These are phyloP conservation scores for Lagopus leucura DNA, from an alignment of 2,113 vertebrate genomes.

Conservation along the genomic window DNA sequence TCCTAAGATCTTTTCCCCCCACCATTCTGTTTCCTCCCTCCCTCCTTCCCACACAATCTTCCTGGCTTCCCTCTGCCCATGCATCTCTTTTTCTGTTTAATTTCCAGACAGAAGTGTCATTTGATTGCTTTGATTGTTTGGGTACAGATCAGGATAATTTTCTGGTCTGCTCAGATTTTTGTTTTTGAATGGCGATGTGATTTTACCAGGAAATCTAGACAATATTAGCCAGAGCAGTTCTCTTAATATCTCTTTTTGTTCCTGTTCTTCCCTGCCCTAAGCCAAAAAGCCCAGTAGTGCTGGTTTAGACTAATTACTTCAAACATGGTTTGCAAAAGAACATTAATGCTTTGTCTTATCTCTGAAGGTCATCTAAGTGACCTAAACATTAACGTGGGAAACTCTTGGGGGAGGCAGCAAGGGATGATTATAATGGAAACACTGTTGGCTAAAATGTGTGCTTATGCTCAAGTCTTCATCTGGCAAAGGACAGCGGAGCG, in stretches of 20 bases:
- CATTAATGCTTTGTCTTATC: constrained; percentile 36
- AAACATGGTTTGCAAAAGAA: constrained; percentile 55
- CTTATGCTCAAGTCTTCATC: background rate
- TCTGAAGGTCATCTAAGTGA: constrained; percentile 69
- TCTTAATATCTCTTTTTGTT: background rate
- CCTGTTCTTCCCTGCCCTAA: accelerated
- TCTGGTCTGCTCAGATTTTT: background rate
- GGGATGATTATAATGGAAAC: constrained; percentile 6
- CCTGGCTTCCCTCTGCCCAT: background rate
- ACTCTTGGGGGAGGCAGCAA: background rate
- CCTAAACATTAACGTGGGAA: constrained; percentile 35
- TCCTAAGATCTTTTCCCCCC: background rate
- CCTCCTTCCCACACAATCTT: background rate
- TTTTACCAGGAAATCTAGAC: background rate
- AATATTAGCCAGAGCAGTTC: background rate
- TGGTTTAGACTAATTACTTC: constrained; percentile 57
- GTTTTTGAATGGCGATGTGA: background rate
- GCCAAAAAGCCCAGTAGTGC: background rate
- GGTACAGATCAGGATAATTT: background rate
- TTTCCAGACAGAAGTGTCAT: background rate
- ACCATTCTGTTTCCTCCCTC: background rate
- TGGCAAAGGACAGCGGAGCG: background rate
- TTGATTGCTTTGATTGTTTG: background rate
- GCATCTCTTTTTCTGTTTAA: background rate
- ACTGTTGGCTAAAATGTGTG: constrained; percentile 1